Evolutionary conservation across 2,113 vertebrate genomes (phyloP), one percentile per base, ranked within the genome.

Genomic region (Sturnira hondurensis): DNA sequence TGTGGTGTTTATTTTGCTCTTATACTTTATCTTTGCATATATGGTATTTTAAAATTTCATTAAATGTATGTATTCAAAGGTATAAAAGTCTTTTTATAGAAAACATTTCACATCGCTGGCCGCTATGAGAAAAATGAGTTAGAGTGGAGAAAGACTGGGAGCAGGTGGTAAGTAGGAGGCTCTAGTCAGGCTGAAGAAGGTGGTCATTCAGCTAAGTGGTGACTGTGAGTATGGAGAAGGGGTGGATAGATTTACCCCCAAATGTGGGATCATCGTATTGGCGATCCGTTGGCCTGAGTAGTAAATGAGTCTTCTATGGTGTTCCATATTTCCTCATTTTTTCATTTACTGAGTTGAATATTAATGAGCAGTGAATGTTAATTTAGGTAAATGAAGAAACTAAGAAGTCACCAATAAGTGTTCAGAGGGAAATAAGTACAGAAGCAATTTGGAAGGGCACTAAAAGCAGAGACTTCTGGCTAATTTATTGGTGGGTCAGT

Each of bases 361-460:
- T 83, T 91, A 86, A 67, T 54, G 28, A 78, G 16, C 61, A 82
- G n/a, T 63, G 28, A 84, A 94, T 95, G 80, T 84, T 95, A 86
- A 95, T 67, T 87, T 65, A 85, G 73, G 33, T 24, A 84, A 31
- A 58, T 52, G 78, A 24, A 81, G 45, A 88, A 91, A 76, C 33
- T 84, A 58, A 78, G 14, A 90, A 20, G 33, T 61, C 77, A 85
- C 38, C 6, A 9, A 50, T 26, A 95, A 85, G 58, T 58, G 14
- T 77, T 93, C 26, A 94, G 65, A 91, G 76, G 87, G 24, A 94
- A 89, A 61, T 58, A 84, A 65, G n/a, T 54, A 82, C 2, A 13
- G 8, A 58, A 50, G 78, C 41, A 83, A 54, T 89, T 71, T 89
- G 68, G 76, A 94, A 95, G 38, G 56, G 28, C 33, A 70, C 28